These are phyloP conservation scores for Acrocephalus scirpaceus DNA, from an alignment of 2,797 vertebrate genomes.

Conservation along the genomic window DNA sequence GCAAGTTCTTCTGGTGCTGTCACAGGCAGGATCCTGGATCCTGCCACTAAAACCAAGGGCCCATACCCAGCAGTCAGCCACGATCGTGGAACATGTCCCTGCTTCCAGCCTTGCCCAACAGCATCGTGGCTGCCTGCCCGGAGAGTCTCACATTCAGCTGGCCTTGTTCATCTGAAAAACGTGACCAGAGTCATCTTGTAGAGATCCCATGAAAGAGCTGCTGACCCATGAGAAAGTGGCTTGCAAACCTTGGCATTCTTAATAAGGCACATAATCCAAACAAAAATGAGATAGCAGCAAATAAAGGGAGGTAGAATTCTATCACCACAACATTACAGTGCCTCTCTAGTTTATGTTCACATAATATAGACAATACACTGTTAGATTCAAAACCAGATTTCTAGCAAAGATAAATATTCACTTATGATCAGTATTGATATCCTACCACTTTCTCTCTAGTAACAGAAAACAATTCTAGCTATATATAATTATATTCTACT, in stretches of 20 bases:
- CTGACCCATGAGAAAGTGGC: background rate
- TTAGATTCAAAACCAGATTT: background rate
- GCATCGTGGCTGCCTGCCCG: background rate
- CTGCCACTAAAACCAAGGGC: background rate
- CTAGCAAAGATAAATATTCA: background rate
- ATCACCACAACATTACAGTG: background rate
- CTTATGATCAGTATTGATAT: background rate
- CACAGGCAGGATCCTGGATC: background rate
- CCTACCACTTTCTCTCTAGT: background rate
- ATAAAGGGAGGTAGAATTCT: background rate
- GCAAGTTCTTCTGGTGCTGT: background rate
- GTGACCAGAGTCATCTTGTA: background rate
- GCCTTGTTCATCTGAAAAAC: background rate
- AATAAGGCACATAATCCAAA: constrained; percentile 18
- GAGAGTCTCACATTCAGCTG: background rate
- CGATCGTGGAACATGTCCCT: background rate
- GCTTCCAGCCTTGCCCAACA: background rate
- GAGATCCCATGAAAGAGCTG: background rate
- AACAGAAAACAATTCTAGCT: background rate
- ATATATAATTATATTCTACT: background rate
- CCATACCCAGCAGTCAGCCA: background rate
- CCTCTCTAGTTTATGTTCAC: background rate
- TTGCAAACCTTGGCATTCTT: background rate
- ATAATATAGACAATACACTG: background rate
- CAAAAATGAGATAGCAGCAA: background rate